These are phyloP conservation scores for Hemiscyllium ocellatum DNA, from an alignment of 2,113 vertebrate species.

Conservation along the genomic window DNA sequence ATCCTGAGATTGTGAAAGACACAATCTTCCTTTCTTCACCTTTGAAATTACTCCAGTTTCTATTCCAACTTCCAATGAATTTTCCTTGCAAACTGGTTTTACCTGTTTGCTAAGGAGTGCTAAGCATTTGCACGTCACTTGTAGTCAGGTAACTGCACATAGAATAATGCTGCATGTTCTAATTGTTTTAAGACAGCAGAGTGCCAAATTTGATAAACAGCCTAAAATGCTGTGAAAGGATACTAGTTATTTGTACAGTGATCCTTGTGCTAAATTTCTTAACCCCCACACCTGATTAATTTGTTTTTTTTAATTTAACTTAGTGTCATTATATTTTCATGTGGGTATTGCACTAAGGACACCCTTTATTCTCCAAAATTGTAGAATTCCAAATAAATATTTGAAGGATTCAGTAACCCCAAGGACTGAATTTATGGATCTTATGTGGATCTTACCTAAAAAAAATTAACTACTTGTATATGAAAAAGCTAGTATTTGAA, in stretches of 20 bases:
- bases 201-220: not conserved
- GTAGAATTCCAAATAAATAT: not conserved
- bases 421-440: not conserved
- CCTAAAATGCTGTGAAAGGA: not conserved
- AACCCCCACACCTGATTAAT: not conserved
- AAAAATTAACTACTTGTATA: too few relatives aligned
- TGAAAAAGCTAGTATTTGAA: too few relatives aligned
- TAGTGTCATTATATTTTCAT: not conserved
- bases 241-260: not conserved
- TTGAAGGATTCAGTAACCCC: not conserved
- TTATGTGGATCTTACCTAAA: too few relatives aligned
- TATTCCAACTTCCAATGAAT: not conserved
- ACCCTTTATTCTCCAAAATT: not conserved
- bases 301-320: not conserved
- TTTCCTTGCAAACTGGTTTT: not conserved
- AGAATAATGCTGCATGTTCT: not conserved
- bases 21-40: not conserved
- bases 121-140: not conserved
- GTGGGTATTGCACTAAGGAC: not conserved
- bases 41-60: not conserved
- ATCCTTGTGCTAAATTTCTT: not conserved
- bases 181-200: not conserved
- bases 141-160: not conserved
- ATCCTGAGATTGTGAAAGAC: not conserved
- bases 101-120: not conserved